Evolutionary conservation across 2,113 vertebrate genomes (phyloP), one percentile per base, ranked within the genome.

Genomic region (Tretioscincus oriximinensis): DNA sequence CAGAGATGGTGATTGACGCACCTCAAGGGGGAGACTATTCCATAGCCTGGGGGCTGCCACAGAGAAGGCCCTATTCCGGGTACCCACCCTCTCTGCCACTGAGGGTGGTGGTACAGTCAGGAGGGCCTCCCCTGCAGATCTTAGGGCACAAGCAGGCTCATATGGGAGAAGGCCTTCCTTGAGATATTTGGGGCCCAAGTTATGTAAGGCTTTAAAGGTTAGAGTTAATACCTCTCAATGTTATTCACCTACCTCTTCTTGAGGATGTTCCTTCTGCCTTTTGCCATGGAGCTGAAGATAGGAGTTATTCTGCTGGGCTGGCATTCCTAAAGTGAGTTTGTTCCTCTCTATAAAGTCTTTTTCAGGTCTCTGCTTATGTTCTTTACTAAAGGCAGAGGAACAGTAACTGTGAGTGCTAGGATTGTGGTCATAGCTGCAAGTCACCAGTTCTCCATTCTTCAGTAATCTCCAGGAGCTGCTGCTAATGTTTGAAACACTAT

Each of bases 331-430:
- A 41, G 97, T 98, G 72, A 9, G 73, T 78, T 96, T 98, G 87
- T 99, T 99, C 22, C 91, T 95, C 78, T 95, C 92, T 63, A 99
- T 93, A 65, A 97, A 95, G 86, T 97, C 89, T 69, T 92, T 92
- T 41, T 69, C 93, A 22, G 47, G 73, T 75, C 76, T 92, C 71
- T 29, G 89, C 67, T 2, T 81, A 21, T 11, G 45, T 70, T 78
- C 66, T 1, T 60, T 85, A 2, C 71, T 79, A 7, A 11, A 75
- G 9, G 83, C 58, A 87, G 86, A 78, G 72, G 73, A 82, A n/a
- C 79, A 72, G 2, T 5, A 28, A 1, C 79, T 75, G 1, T 76
- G 2, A 41, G 84, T 84, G 18, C 83, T 80, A 65, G 91, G 84
- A 41, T 77, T 86, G 35, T 69, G 71, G 41, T 54, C 58, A 51